Base-by-base conservation (phyloP, 2,797 vertebrate genomes). In the Lycodopsis pacificus region DNA sequence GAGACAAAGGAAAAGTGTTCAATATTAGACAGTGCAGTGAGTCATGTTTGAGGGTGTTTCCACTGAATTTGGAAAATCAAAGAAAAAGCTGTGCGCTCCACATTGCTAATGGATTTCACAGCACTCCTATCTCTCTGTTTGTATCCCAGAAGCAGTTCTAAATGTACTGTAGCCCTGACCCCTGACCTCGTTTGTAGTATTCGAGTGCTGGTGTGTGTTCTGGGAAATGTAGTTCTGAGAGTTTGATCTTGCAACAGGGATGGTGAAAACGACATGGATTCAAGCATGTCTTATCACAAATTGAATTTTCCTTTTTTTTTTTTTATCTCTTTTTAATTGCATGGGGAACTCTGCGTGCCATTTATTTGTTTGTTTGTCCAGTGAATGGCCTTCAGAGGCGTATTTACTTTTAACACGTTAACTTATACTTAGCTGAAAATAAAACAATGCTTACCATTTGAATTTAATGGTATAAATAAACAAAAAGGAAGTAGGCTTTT, bases 1-100 rank as follows among this genome's bases (percentile, higher is more conserved):
- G 62, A 81, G 56, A 89, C 85, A 86, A 92, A 90, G 82, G 78
- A 73, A 91, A 92, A 87, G 77, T 92, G 88, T 92, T 92, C 81
- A 89, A 86, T 94, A 91, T 89, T 83, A 88, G 88, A 79, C 83
- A 71, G 84, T 66, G 68, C 79, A 70, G 80, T 91, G 86, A 89
- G 83, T 92, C 85, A 93, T 85, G n/a, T n/a, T n/a, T n/a, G 22
- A 44, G 87, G 85, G 87, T 81, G 85, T 91, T 90, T 91, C 86
- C 84, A 83, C 75, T 81, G 73, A 71, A 81, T 88, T 85, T 84
- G 83, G 76, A 86, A 80, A 88, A 87, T 85, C 71, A 89, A 87
- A 88, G 81, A 56, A 25, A 82, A 71, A 36, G 77, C 71, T 65
- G 51, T 38, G 44, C 14, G 72, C 78, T 86, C 44, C 73, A 78